phyloP scores from a whole-genome alignment of 2,888 invertebrate genomes.

The Ennomos erosarius region DNA sequence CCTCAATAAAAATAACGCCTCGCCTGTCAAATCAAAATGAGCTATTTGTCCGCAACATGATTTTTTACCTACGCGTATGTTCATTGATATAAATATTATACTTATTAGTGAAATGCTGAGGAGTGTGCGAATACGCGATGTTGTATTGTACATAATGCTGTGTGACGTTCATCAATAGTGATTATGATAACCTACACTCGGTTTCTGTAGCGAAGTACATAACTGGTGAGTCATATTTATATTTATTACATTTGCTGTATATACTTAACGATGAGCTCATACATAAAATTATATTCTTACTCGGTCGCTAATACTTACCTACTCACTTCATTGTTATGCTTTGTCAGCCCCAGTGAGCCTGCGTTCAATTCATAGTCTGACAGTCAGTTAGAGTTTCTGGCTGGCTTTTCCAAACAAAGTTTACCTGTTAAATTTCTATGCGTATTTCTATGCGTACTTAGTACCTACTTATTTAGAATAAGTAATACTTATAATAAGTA shows the following conservation, averaged over 20 bases:
- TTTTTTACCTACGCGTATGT: slow-evolving; percentile 6
- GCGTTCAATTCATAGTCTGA: too few relatives aligned
- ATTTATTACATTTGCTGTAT: slow-evolving; percentile 82
- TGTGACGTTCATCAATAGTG: slow-evolving; percentile 74
- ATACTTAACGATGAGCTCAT: slow-evolving; percentile 82
- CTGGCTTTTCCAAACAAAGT: too few relatives aligned
- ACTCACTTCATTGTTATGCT: neutral
- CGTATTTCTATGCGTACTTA: too few relatives aligned
- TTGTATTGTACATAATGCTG: slow-evolving; percentile 62
- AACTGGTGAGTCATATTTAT: slow-evolving; percentile 84
- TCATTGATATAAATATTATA: slow-evolving; percentile 7
- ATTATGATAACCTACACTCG: slow-evolving; percentile 75
- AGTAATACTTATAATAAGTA: too few relatives aligned
- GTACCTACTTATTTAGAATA: too few relatives aligned
- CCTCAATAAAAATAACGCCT: slow-evolving; percentile 38
- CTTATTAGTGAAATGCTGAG: slow-evolving; percentile 49
- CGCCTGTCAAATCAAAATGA: slow-evolving; percentile 33
- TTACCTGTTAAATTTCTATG: too few relatives aligned
- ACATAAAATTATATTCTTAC: slow-evolving; percentile 55
- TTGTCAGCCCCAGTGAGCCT: neutral
- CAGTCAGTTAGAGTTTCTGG: too few relatives aligned
- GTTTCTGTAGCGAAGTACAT: slow-evolving; percentile 71
- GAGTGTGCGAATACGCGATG: slow-evolving; percentile 53
- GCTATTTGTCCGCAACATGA: slow-evolving; percentile 16
- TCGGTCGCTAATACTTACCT: slow-evolving; percentile 40